Conservation (phyloP, 2,888 invertebrate species). For the Pristionchus fissidentatus region DNA sequence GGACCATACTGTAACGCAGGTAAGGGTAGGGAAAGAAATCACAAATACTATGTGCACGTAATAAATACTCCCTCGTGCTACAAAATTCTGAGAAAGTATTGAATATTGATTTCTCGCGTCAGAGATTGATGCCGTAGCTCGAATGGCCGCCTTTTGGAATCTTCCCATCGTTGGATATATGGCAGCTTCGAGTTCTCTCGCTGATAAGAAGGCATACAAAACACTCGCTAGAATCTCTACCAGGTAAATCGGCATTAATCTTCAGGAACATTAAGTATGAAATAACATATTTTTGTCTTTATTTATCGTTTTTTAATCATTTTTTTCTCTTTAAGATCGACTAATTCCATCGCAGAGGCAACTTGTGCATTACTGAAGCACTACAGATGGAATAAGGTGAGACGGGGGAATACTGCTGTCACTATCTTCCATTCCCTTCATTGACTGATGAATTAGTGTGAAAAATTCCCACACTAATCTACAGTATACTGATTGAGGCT, state of each 20-base stretch:
- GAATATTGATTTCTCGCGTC: neutral
- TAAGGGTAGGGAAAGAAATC: neutral
- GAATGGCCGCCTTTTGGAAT: slow-evolving; percentile 47
- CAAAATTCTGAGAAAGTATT: neutral
- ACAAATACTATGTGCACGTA: too few species aligned
- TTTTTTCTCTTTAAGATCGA: slow-evolving; percentile 63
- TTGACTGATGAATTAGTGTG: neutral
- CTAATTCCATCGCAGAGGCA: slow-evolving; percentile 72
- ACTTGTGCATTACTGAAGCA: slow-evolving; percentile 69
- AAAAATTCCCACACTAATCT: neutral
- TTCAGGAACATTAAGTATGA: too few species aligned
- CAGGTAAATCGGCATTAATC: too few species aligned
- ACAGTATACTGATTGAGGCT: neutral
- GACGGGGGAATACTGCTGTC: too few species aligned
- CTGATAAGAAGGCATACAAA: slow-evolving; percentile 24
- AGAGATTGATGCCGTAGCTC: slow-evolving; percentile 42
- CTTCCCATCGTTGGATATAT: slow-evolving; percentile 45
- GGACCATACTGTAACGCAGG: slow-evolving; percentile 65
- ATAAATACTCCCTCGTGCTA: too few species aligned
- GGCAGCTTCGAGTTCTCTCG: slow-evolving; percentile 23
- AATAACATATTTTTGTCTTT: neutral
- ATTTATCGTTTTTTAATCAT: too few species aligned
- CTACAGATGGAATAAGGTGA: slow-evolving; percentile 71
- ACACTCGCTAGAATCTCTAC: slow-evolving; percentile 32
- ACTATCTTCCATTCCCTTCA: too few species aligned